phyloP scores from a whole-genome alignment of 2,797 vertebrate species.

The Rhabdomys pumilio region DNA sequence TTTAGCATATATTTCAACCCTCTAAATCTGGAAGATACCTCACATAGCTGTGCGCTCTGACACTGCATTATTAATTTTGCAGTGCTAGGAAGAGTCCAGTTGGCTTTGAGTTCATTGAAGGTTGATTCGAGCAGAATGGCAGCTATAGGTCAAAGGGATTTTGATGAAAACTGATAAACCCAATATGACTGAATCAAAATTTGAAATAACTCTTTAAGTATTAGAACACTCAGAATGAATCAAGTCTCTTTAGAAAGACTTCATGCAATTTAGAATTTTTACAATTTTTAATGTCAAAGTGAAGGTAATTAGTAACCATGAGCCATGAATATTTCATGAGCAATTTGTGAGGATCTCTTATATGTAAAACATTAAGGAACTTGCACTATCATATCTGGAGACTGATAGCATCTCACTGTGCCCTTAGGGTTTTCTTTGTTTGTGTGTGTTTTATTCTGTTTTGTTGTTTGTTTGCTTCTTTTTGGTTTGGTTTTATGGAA shows the following conservation, averaged over 20 bases:
- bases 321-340: neutral
- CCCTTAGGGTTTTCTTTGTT: neutral
- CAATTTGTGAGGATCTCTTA: neutral
- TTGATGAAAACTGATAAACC: constrained; percentile 7
- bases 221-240: neutral
- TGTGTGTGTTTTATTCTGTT: neutral
- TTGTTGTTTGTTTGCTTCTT: neutral
- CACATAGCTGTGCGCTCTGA: neutral
- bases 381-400: neutral
- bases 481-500: neutral
- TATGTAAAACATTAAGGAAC: neutral
- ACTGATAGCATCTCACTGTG: neutral
- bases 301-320: neutral
- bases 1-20: constrained; percentile 15
- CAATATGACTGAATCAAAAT: neutral
- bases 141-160: neutral
- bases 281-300: neutral
- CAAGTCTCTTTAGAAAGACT: neutral
- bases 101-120: neutral
- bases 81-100: neutral
- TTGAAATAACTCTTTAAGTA: neutral
- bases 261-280: neutral
- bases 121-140: neutral
- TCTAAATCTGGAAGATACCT: constrained; percentile 13
- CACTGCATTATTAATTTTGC: neutral